Evolutionary conservation across 2,888 invertebrate species (phyloP).

Genomic region (Tethea ocularis): DNA sequence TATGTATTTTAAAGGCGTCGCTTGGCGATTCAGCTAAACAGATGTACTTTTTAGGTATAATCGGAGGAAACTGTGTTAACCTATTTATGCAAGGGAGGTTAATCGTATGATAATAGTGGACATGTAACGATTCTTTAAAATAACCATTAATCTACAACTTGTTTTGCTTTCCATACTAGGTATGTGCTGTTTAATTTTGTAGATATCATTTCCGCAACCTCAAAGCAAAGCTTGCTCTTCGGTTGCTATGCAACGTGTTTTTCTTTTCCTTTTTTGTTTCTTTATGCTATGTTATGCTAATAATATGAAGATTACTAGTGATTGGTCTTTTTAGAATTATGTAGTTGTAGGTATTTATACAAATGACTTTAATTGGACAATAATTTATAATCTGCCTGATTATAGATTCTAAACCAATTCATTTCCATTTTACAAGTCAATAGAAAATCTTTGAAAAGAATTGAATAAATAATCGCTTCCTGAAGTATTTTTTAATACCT

Average conservation of each 20-base stretch:
- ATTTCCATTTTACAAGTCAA: background rate
- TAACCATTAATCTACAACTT: conserved; percentile 54
- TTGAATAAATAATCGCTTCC: background rate
- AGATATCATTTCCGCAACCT: background rate
- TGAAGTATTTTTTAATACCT: background rate
- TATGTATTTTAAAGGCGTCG: conserved; percentile 3
- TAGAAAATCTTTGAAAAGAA: background rate
- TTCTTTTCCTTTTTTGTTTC: background rate
- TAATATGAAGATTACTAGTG: background rate
- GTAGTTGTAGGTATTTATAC: conserved; percentile 1
- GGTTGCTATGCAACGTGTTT: background rate
- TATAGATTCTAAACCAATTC: background rate
- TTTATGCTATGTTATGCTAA: background rate
- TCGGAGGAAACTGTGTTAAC: conserved; percentile 44
- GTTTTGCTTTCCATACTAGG: conserved; percentile 41
- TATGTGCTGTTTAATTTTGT: background rate
- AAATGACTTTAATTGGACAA: background rate
- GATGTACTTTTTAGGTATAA: conserved; percentile 22
- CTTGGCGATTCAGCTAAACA: background rate
- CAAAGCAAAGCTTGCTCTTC: too few relatives aligned
- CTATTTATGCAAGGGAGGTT: conserved; percentile 54
- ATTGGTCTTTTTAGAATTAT: background rate
- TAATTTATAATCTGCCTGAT: background rate
- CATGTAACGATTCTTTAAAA: conserved; percentile 47
- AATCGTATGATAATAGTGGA: conserved; percentile 55